phyloP scores from a whole-genome alignment of 64 coral and sea anemone genomes.

The Stylophora pistillata region DNA sequence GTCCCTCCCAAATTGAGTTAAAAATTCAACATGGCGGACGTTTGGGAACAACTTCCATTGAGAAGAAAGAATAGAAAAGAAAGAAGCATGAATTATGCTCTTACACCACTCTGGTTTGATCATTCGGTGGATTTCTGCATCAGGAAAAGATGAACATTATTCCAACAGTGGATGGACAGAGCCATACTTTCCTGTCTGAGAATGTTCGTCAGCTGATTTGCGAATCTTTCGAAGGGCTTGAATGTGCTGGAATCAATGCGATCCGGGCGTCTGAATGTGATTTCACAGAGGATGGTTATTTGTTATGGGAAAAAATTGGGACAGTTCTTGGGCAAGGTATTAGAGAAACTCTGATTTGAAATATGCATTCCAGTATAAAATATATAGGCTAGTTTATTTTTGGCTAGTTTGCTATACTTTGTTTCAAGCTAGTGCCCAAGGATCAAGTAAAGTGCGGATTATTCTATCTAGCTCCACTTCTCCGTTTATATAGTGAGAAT shows the following conservation, averaged over 20 bases:
- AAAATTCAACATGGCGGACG: background rate
- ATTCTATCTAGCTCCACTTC: too few species aligned
- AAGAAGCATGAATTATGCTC: background rate
- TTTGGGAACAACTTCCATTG: background rate
- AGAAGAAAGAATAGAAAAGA: background rate
- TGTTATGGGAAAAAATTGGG: constrained; percentile 48
- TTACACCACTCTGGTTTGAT: constrained; percentile 18
- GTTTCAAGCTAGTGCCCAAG: too few species aligned
- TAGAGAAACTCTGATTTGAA: background rate
- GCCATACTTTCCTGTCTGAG: background rate
- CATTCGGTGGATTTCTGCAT: constrained; percentile 1
- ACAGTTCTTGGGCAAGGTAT: constrained; percentile 47
- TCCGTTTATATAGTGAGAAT: too few species aligned
- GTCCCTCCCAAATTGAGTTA: background rate
- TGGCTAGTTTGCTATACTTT: too few species aligned
- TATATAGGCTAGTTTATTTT: too few species aligned
- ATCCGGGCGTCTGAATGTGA: background rate
- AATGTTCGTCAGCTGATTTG: constrained; percentile 46
- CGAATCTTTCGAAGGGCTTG: background rate
- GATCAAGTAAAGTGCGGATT: too few species aligned
- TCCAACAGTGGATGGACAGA: background rate
- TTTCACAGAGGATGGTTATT: constrained; percentile 21
- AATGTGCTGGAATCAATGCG: background rate
- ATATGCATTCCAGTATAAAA: too few species aligned
- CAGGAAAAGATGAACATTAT: background rate